These are phyloP conservation scores for Notoglanidium macrostoma DNA, from an alignment of 2,797 vertebrate genomes.

Conservation along the genomic window DNA sequence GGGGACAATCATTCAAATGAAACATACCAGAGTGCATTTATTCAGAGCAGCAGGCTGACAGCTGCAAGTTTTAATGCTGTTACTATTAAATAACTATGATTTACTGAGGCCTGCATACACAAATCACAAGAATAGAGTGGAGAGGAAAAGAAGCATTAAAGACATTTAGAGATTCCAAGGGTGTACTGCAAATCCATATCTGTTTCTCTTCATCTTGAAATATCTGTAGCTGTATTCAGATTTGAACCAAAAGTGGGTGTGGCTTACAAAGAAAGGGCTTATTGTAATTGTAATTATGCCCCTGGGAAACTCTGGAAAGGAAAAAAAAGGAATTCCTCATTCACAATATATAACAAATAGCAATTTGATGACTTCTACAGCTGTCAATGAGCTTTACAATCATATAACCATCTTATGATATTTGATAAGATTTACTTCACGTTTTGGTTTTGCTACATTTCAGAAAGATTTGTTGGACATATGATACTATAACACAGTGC, in stretches of 20 bases:
- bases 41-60: slow-evolving; percentile 32
- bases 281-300: not conserved
- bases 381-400: not conserved
- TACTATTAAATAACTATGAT: slow-evolving; percentile 33
- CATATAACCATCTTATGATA: not conserved
- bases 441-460: not conserved
- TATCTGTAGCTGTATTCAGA: not conserved
- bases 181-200: not conserved
- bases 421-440: not conserved
- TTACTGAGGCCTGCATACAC: slow-evolving; percentile 26
- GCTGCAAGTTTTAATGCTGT: slow-evolving; percentile 24
- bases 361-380: not conserved
- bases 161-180: not conserved
- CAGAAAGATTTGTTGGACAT: not conserved
- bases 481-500: not conserved
- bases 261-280: not conserved
- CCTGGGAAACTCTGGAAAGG: not conserved
- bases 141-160: not conserved
- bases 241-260: not conserved
- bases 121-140: not conserved
- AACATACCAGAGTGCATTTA: slow-evolving; percentile 23
- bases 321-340: not conserved
- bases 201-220: not conserved
- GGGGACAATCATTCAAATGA: slow-evolving; percentile 44
- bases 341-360: not conserved